Base-by-base conservation (phyloP, 53 echinoderm and acorn worm species). In the Henricia sp. region DNA sequence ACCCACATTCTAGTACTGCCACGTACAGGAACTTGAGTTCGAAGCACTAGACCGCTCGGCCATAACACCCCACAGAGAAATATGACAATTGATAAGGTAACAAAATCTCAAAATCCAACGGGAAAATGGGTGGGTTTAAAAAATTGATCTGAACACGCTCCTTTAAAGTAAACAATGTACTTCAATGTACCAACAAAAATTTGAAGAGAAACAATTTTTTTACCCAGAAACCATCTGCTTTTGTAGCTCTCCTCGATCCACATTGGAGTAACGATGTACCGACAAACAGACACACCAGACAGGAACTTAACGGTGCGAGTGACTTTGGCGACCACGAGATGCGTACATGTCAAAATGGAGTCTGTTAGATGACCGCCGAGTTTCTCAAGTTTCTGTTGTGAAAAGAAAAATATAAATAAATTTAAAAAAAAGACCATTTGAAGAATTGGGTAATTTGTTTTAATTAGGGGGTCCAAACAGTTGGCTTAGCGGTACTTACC, bases 241-340 rank as follows among this genome's bases (percentile, higher is more conserved):
- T 97, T 94, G 70, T 94, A 92, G 60, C 97, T 97, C 66, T 97
- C 93, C 44, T 94, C 94, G 26, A 97, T 83, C 97, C 97, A 97
- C 78, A 88, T 88, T 2, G 97, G 92, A 27, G 92, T 85, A 29
- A 97, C 59, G 28, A 97, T 94, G 62, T 88, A 85, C n/a, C 85
- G 59, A 66, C 94, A 94, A 6, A 91, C 85, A 9, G 94, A 97
- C 21, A 97, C 83, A 5, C 97, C 93, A 4, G 88, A 77, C 59
- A 97, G 82, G 84, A 97, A 97, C 86, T 97, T 97, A 50, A 92
- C 90, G 14, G 97, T 97, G 13, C 97, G 88, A 27, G 88, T 94
- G 23, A 94, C 90, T 70, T 88, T 94, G 36, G 29, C 73, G 16
- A 92, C 67, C 1, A 97, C 83, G 11, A 97, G 85, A 24, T 97